Evolutionary conservation across 2,888 invertebrate genomes (phyloP).

Genomic region (Metacarcinus magister): DNA sequence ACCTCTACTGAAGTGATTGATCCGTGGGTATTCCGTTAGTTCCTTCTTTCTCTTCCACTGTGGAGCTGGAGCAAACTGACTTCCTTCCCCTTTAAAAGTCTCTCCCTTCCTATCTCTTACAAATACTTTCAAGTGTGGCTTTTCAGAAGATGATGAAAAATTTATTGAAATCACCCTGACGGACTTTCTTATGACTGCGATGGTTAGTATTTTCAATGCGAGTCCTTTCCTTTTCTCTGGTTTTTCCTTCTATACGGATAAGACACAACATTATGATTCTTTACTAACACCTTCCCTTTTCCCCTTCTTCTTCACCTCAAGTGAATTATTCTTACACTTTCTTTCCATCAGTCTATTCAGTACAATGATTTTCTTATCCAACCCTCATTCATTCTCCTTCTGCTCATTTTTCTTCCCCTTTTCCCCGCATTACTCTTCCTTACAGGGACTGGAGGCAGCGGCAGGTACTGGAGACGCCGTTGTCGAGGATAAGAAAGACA

Average conservation of each 20-base stretch:
- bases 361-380: constrained; percentile 22
- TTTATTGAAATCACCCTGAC: neutral
- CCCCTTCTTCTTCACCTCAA: too few species aligned
- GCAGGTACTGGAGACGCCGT: neutral
- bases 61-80: too few species aligned
- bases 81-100: neutral
- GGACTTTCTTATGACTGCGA: neutral
- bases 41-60: too few species aligned
- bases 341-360: neutral
- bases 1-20: too few species aligned
- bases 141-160: neutral
- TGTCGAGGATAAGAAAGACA: neutral
- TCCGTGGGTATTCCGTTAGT: too few species aligned
- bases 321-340: neutral
- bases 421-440: constrained; percentile 26
- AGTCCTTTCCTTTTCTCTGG: too few species aligned
- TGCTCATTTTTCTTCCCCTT: constrained; percentile 1
- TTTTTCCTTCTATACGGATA: too few species aligned
- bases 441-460: neutral
- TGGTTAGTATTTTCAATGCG: too few species aligned
- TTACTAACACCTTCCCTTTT: too few species aligned
- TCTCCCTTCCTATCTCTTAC: neutral
- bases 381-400: neutral
- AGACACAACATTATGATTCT: too few species aligned
- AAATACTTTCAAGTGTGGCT: neutral